Evolutionary conservation across 2,888 invertebrate genomes (phyloP).

Genomic region (Ormyrus thymus): DNA sequence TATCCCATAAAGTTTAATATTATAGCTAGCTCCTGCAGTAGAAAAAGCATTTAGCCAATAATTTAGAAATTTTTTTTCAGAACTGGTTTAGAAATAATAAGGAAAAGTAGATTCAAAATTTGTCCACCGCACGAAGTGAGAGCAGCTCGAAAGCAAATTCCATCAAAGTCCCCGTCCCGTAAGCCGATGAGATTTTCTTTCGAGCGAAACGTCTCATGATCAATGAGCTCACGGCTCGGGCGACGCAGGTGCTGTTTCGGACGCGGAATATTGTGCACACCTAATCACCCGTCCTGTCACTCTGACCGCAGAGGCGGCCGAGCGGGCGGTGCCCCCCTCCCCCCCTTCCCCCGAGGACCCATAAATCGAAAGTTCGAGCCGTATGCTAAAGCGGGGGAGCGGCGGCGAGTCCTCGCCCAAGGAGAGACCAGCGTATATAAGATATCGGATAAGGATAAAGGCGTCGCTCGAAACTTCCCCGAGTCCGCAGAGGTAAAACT

Average conservation of each 20-base stretch:
- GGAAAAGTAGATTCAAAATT: no score
- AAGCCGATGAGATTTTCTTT: background rate
- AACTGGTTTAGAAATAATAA: no score
- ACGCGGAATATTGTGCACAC: conserved; percentile 73
- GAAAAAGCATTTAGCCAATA: no score
- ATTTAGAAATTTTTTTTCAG: no score
- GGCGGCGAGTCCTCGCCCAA: background rate
- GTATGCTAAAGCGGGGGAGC: conserved; percentile 45
- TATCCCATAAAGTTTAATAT: no score
- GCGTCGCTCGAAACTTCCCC: conserved; percentile 21
- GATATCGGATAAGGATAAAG: conserved; percentile 53
- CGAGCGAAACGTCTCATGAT: conserved; percentile 63
- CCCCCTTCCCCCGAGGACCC: conserved; percentile 67
- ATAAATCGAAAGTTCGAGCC: conserved; percentile 73
- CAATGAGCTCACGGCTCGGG: conserved; percentile 70
- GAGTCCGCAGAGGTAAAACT: conserved; percentile 37
- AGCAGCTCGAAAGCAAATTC: no score
- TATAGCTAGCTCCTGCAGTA: no score
- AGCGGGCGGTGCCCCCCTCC: no score
- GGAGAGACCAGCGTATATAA: conserved; percentile 37
- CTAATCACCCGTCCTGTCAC: conserved; percentile 74
- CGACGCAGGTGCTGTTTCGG: conserved; percentile 72
- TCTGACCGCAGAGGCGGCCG: conserved; percentile 68
- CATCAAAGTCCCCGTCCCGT: no score
- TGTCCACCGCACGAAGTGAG: no score